Base-by-base conservation (phyloP, 2,888 invertebrate species). In the Rapana venosa region DNA sequence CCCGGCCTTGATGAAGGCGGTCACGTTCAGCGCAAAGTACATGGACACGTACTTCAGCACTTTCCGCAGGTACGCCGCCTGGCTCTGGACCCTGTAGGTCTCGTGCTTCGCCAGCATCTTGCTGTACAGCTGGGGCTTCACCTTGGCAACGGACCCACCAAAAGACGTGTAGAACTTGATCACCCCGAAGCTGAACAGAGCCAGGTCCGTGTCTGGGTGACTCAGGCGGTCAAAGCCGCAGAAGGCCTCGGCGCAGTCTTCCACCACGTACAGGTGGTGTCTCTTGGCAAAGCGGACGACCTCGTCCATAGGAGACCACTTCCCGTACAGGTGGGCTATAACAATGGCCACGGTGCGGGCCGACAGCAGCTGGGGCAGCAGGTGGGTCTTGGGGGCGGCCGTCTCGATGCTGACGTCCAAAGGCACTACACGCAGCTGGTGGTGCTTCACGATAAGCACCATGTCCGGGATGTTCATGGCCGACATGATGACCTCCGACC, bases 401-500 rank as follows among this genome's bases (percentile, higher is more conserved):
- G 95, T 95, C 77, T 95, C 95, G n/a, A 96, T 94, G 87, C 94
- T 92, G 22, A 96, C 92, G 91, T 96, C 96, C 56, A 95, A 91
- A 0, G 96, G 95, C 26, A 96, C 94, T 11, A 95, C 92, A 90
- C 93, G 94, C 11, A 96, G 92, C 13, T 93, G 92, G 91, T 96
- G 96, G 85, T 94, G 94, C 88, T 93, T 92, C 0, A 96, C 93
- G 47, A 96, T 94, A 4, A 90, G 90, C 0, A 94, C 93, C 95
- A 96, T 95, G 91, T 95, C 95, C 13, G 96, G 96, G 90, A 96
- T 96, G 92, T 96, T 96, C 36, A 96, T 94, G 61, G 96, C 96
- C 6, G 96, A 96, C 95, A 96, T 95, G 87, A 96, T 96, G 89
- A 96, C 93, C 92, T 96, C 96, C 87, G 96, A 96, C 66, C 96